Conservation (phyloP, 2,797 vertebrate genomes). For the Odontamblyopus rebecca region DNA sequence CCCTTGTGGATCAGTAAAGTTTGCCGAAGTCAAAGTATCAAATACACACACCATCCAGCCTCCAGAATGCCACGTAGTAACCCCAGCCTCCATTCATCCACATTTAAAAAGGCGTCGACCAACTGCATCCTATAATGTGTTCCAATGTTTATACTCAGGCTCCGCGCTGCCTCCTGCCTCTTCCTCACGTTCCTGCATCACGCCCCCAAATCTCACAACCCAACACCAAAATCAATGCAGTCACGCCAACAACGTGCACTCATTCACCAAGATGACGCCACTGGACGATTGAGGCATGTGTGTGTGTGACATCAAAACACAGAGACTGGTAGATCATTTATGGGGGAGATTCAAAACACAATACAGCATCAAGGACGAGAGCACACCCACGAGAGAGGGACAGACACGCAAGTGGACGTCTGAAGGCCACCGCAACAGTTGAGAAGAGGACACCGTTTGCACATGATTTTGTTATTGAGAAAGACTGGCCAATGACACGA, state of each 20-base stretch:
- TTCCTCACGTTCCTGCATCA: constrained; percentile 23
- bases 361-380: background rate
- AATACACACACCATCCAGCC: background rate
- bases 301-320: constrained; percentile 3
- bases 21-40: too few species aligned
- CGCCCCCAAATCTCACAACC: constrained; percentile 15
- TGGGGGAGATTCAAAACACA: background rate
- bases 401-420: background rate
- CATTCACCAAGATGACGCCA: constrained; percentile 9
- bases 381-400: background rate
- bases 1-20: too few species aligned
- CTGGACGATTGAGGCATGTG: background rate
- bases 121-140: constrained; percentile 19
- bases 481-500: constrained; percentile 23
- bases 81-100: constrained; percentile 45
- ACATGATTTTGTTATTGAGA: constrained; percentile 28
- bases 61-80: constrained; percentile 31
- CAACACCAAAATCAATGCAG: constrained; percentile 30
- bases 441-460: background rate
- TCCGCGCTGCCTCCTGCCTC: constrained; percentile 37
- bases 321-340: background rate
- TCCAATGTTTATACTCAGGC: constrained; percentile 49
- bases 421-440: background rate
- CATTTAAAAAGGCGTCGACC: constrained; percentile 23
- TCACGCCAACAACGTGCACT: constrained; percentile 15